Base-by-base conservation (phyloP, 2,113 vertebrate genomes). In the Trematocara zebra region DNA sequence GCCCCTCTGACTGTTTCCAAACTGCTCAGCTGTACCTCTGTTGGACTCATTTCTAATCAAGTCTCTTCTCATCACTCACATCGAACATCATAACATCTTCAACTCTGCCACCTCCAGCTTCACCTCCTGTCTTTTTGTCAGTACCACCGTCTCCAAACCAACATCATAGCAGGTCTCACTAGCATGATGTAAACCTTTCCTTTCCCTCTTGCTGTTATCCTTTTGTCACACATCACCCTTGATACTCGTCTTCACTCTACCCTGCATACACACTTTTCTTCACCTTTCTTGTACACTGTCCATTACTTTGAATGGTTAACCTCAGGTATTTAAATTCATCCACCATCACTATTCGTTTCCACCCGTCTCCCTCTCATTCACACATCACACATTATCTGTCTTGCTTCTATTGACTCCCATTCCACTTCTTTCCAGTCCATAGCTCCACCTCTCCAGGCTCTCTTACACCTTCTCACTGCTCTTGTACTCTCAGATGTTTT, bases 401-500 rank as follows among this genome's bases (percentile, higher is more conserved):
- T 44, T 26, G 40, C 12, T 0, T 64, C 59, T 64, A 37, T 33
- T 64, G 18, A 64, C 31, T 64, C 0, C 0, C 59, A 64, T 35
- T 72, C 67, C 40, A 26, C 37, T 72, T 44, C 20, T 72, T 15
- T 72, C 20, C 40, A 72, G 8, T 26, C 12, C 67, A 72, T 72
- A 26, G 8, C 7, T 11, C 20, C 14, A 47, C 40, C 40, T 72
- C 67, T 72, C 67, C 40, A 47, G 40, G 5, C 20, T 72, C 40
- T 72, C 37, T 44, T 72, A 26, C 37, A 72, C 67, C 67, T 26
- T 26, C 20, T 72, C 67, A 17, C 40, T 72, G 14, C 40, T 64
- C 33, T 20, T 64, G 18, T 64, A 12, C 18, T 3, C 18, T 20
- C 18, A 37, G 1, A 64, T 20, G 59, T 37, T 64, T 64, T 37